These are phyloP conservation scores for Toxotes lorentzi DNA, from an alignment of 2,797 vertebrate species.

Conservation along the genomic window DNA sequence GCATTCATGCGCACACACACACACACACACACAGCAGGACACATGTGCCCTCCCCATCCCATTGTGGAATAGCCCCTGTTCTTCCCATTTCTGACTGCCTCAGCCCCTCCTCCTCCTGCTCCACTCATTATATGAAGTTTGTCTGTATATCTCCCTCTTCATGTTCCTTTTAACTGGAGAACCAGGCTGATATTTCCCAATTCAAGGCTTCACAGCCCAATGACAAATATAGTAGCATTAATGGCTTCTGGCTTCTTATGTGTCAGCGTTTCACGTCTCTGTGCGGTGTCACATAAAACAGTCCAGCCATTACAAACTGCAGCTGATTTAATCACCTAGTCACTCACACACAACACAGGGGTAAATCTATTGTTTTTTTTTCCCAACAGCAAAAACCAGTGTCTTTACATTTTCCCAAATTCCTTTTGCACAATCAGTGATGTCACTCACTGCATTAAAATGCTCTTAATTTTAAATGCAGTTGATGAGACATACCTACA, in stretches of 20 bases:
- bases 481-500: conserved; percentile 63
- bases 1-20: conserved; percentile 48
- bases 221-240: conserved; percentile 96
- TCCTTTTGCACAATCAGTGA: conserved; percentile 26
- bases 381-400: conserved; percentile 19
- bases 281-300: conserved; percentile 83
- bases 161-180: conserved; percentile 87
- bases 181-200: conserved; percentile 89
- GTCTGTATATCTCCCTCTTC: conserved; percentile 86
- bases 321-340: conserved; percentile 46
- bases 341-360: conserved; percentile 11
- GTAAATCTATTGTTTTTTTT: conserved; percentile 35
- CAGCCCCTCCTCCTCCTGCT: conserved; percentile 76
- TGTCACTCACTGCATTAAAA: conserved; percentile 32
- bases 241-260: conserved; percentile 86
- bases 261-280: conserved; percentile 88
- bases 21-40: conserved; percentile 54
- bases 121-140: conserved; percentile 84
- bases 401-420: conserved; percentile 23
- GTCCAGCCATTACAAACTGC: conserved; percentile 76
- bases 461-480: conserved; percentile 36
- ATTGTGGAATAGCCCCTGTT: conserved; percentile 67
- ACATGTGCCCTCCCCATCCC: conserved; percentile 56
- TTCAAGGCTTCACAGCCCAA: conserved; percentile 83
- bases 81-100: conserved; percentile 77